Evolutionary conservation across 2,797 vertebrate species (phyloP), one percentile per base, ranked within the genome.

Genomic region (Oryzias sinensis): DNA sequence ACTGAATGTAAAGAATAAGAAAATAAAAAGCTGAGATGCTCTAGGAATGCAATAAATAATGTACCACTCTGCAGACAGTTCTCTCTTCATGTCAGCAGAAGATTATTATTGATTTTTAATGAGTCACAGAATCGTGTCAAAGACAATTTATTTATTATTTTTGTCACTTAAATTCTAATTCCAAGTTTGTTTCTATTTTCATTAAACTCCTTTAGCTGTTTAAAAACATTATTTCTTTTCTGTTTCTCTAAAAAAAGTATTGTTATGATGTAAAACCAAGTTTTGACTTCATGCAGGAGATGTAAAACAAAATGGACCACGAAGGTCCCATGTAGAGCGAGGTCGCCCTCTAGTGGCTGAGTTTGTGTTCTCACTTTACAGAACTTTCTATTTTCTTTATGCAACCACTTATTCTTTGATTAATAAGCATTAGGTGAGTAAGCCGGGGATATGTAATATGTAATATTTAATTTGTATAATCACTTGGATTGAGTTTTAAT

Each of bases 301-400:
- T 15, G 20, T 1, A 37, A 14, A 53, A 42, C 6, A 6, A 52
- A n/a, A 13, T 18, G 13, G 17, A 16, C 7, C 11, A 14, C 40
- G 22, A 4, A 9, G 14, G 18, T 25, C 9, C 3, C 55, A 48
- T 42, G 42, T 70, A 76, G 41, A 37, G 49, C 63, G 56, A 14
- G 9, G 56, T 0, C 70, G 70, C 76, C 82, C 71, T 66, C 87
- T 80, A 18, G 77, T 88, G 88, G 78, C 44, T 4, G n/a, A n/a
- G n/a, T n/a, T 0, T 5, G 13, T 17, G 27, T 72, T 22, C 45
- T 15, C 11, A 9, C 2, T 15, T 29, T 5, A 14, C n/a, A 33
- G 24, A 24, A 3, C 44, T 5, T 17, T 11, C 7, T 54, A 27
- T 37, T 11, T 37, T 37, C 9, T 37, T 37, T 11, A 37, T 37